Evolutionary conservation across 2,797 vertebrate genomes (phyloP).

Genomic region (Darevskia nairensis): DNA sequence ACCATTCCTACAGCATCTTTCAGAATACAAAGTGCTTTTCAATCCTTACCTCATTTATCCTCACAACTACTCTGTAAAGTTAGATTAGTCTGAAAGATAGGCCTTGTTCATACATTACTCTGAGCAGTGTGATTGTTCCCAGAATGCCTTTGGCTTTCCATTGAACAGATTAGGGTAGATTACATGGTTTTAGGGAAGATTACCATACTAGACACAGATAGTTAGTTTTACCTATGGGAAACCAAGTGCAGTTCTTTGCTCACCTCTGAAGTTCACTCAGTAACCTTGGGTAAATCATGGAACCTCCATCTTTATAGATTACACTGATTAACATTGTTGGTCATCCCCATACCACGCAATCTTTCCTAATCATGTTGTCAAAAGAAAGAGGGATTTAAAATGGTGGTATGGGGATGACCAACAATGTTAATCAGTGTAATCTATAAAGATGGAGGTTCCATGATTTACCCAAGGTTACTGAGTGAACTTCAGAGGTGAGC

Average conservation of each 20-base stretch:
- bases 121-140: background rate
- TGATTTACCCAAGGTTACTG: background rate
- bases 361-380: background rate
- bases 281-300: background rate
- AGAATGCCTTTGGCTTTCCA: background rate
- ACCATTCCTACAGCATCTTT: background rate
- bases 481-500: background rate
- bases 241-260: background rate
- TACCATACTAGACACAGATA: background rate
- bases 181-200: background rate
- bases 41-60: background rate
- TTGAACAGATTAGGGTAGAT: background rate
- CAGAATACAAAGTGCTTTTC: slow-evolving; percentile 5
- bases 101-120: background rate
- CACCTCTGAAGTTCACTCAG: background rate
- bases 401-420: background rate
- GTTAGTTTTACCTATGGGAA: background rate
- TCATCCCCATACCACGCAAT: background rate
- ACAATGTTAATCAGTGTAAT: background rate
- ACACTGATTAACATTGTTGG: background rate
- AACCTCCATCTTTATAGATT: background rate
- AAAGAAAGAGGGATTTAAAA: background rate
- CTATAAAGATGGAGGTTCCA: background rate
- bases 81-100: background rate
- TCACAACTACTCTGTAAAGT: background rate